Percentiles rank a stretch among this genome's conserved stretches.
Evolutionary conservation across 2,113 vertebrate species (phyloP).

Genomic region (Otolemur garnettii): DNA sequence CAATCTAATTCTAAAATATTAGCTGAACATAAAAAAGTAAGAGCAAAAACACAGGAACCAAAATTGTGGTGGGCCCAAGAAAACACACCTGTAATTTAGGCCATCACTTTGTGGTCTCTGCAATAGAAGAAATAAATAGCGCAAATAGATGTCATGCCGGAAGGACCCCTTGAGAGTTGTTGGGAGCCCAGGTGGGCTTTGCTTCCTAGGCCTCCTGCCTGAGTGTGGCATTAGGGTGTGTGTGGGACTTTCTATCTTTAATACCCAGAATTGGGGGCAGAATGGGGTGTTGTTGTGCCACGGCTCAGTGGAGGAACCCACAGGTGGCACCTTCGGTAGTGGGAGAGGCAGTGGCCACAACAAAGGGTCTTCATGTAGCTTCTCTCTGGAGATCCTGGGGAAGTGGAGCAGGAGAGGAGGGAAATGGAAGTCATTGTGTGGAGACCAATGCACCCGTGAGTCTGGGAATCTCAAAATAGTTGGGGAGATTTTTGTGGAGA

Average conservation of each 20-base stretch:
- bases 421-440: background rate
- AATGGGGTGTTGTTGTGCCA: background rate
- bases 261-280: background rate
- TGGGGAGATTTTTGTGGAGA: background rate
- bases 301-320: too few relatives aligned
- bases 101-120: background rate
- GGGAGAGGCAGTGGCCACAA: background rate
- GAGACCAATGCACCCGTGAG: background rate
- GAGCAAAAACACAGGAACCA: background rate
- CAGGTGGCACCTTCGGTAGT: accelerated
- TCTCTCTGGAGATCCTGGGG: background rate
- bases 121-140: background rate
- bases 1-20: slow-evolving; percentile 32
- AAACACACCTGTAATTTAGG: background rate
- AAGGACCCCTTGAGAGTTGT: background rate
- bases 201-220: background rate
- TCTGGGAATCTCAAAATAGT: background rate
- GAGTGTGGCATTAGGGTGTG: background rate
- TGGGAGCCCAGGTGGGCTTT: background rate
- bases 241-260: background rate
- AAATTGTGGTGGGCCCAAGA: background rate
- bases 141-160: background rate
- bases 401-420: background rate
- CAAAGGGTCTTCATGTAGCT: background rate
- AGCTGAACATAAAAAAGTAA: background rate